Evolutionary conservation across 1,140 invertebrate species (phyloP).

Genomic region (Polyergus mexicanus): DNA sequence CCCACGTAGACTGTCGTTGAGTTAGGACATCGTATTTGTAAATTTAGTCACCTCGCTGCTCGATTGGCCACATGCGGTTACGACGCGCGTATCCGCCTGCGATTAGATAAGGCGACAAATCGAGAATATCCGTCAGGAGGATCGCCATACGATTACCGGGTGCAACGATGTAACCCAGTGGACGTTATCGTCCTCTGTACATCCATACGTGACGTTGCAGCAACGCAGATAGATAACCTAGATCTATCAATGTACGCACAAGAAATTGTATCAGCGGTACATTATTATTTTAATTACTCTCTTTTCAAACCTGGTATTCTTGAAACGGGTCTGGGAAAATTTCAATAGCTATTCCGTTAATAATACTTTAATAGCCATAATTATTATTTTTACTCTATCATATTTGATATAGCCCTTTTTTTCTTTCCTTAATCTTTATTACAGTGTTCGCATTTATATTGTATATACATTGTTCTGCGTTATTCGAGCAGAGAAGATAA

Average conservation of each 20-base stretch:
- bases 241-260: constrained; percentile 58
- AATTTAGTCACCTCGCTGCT: constrained; percentile 60
- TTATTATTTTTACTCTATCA: neutral
- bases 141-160: constrained; percentile 28
- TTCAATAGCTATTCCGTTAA: neutral
- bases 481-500: constrained; percentile 20
- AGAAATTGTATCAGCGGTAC: constrained; percentile 55
- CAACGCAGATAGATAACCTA: constrained; percentile 53
- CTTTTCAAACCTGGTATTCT: neutral
- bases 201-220: constrained; percentile 58
- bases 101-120: constrained; percentile 76
- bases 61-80: constrained; percentile 47
- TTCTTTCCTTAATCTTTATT: constrained; percentile 21
- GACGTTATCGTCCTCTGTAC: constrained; percentile 63
- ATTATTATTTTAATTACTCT: constrained; percentile 29
- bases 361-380: neutral
- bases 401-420: neutral
- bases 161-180: constrained; percentile 59
- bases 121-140: constrained; percentile 68
- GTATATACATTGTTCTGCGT: neutral
- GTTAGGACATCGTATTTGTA: constrained; percentile 16
- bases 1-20: neutral
- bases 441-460: neutral
- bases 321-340: neutral
- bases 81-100: constrained; percentile 62